These are phyloP conservation scores for Augochlora pura DNA, from an alignment of 1,140 invertebrate genomes.

Conservation along the genomic window DNA sequence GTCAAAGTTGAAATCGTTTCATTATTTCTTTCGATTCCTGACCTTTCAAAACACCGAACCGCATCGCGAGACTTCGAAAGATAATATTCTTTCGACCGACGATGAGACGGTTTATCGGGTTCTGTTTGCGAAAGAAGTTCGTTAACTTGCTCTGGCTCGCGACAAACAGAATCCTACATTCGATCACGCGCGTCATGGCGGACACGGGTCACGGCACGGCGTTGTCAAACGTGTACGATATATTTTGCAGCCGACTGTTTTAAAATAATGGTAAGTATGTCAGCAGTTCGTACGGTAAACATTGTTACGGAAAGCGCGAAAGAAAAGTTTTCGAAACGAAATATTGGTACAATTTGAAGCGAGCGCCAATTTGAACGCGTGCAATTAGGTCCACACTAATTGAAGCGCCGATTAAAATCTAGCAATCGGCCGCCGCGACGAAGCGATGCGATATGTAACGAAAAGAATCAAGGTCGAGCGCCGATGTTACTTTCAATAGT, in stretches of 20 bases:
- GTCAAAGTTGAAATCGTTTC: background rate
- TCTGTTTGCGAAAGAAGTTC: conserved; percentile 30
- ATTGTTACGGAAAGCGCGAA: no score
- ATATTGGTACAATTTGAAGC: background rate
- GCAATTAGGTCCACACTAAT: background rate
- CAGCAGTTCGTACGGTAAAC: no score
- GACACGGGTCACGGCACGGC: background rate
- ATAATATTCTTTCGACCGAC: conserved; percentile 24
- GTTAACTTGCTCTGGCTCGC: conserved; percentile 20
- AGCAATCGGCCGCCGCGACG: conserved; percentile 2
- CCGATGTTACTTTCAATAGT: conserved; percentile 9
- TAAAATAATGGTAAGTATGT: background rate
- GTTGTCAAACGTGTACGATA: background rate
- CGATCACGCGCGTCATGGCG: background rate
- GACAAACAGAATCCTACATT: conserved; percentile 16
- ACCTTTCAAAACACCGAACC: conserved; percentile 8
- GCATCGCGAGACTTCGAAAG: background rate
- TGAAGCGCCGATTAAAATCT: conserved; percentile 11
- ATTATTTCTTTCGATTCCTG: background rate
- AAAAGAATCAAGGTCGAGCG: conserved; percentile 36
- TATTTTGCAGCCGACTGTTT: background rate
- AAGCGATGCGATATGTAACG: conserved; percentile 12
- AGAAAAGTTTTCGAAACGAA: no score
- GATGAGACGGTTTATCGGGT: conserved; percentile 23
- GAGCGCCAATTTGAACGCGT: background rate